phyloP scores from a whole-genome alignment of 2,113 vertebrate species.

The Alethe diademata region DNA sequence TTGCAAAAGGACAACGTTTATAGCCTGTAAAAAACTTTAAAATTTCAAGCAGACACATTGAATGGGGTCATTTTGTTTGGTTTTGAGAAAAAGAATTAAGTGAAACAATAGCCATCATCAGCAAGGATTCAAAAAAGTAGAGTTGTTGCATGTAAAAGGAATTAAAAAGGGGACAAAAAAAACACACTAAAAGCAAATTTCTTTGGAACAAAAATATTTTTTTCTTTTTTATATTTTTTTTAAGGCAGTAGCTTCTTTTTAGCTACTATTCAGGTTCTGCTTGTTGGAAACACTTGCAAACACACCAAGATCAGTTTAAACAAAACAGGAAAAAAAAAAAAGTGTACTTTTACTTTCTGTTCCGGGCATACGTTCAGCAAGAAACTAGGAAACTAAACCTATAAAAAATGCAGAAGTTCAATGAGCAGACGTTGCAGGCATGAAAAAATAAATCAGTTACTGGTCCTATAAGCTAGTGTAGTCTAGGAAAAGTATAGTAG shows the following conservation, averaged over 20 bases:
- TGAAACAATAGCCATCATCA: not conserved
- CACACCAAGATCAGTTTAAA: not conserved
- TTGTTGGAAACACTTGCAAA: not conserved
- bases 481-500: not conserved
- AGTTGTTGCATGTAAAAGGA: not conserved
- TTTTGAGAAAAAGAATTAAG: not conserved
- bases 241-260: not conserved
- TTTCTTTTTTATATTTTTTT: not conserved
- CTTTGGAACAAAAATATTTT: not conserved
- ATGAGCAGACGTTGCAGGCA: not conserved
- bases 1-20: not conserved
- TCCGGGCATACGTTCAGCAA: not conserved
- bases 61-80: not conserved
- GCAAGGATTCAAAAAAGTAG: not conserved
- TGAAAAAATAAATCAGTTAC: not conserved
- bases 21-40: not conserved
- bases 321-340: too few species aligned
- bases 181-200: rapidly evolving
- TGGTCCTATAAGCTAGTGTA: not conserved
- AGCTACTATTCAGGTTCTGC: not conserved
- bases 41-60: not conserved
- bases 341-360: not conserved
- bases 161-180: not conserved
- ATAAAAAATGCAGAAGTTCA: not conserved
- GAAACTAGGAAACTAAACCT: not conserved